Base-by-base conservation (phyloP, 2,113 vertebrate genomes). In the Oreochromis tanganicae region DNA sequence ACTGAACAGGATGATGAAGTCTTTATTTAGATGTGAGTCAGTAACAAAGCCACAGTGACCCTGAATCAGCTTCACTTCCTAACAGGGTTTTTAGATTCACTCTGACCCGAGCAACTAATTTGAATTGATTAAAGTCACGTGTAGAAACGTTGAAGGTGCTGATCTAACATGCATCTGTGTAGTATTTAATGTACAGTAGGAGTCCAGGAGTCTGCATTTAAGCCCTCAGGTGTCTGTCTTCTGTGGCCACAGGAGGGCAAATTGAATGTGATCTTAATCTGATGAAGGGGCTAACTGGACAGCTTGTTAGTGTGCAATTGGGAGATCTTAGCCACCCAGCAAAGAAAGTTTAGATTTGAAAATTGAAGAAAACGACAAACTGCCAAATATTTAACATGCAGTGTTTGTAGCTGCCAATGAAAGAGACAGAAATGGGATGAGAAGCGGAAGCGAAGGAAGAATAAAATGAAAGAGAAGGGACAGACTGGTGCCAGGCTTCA, bases 241-340 rank as follows among this genome's bases (percentile, higher is more conserved):
- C 9, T 71, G 13, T 84, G 59, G 63, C 89, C 89, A 89, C 92
- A 85, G 83, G 84, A 84, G 87, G 78, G 83, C 86, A 88, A 87
- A 84, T 92, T 88, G 79, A 86, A 82, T 86, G 57, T 85, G 71
- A 41, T 80, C 54, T 48, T 87, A 91, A 91, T 93, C 81, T 85
- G 87, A 55, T 92, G 82, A 87, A 54, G 2, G 38, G 54, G 36
- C 36, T 14, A 32, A 61, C 68, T 50, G 52, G 24, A 56, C 55
- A 66, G 34, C 41, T 84, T 59, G 10, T 81, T 68, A 3, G 8
- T 7, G 56, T 80, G 41, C 55, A 46, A 32, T n/a, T 83, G 8
- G 17, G 48, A 36, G 8, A 1, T 80, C 82, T 88, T 88, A 61
- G 50, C 54, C 10, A 6, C 21, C 10, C 34, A 38, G 7, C 43